phyloP scores from a whole-genome alignment of 2,888 invertebrate species.

The Athalia circularis region DNA sequence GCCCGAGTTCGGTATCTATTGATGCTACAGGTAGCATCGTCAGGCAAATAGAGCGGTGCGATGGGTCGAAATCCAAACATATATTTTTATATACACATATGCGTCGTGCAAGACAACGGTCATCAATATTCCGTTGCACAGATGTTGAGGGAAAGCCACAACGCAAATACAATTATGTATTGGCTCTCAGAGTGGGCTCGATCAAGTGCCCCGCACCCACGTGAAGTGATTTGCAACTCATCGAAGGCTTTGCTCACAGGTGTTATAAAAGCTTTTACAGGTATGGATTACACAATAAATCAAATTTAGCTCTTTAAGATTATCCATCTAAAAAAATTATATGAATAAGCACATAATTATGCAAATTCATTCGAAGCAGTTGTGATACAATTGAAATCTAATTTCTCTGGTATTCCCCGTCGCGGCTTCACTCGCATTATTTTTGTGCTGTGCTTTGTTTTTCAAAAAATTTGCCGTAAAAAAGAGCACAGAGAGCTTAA shows the following conservation, averaged over 20 bases:
- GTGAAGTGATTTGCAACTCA: constrained; percentile 3
- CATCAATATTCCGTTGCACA: constrained; percentile 6
- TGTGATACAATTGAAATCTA: too few relatives aligned
- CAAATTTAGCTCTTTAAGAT: too few relatives aligned
- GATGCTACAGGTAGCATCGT: constrained; percentile 51
- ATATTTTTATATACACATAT: constrained; percentile 8
- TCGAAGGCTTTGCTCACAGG: constrained; percentile 3
- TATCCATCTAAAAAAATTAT: too few relatives aligned
- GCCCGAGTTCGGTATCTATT: constrained; percentile 16
- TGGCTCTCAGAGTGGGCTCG: constrained; percentile 50
- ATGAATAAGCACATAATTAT: too few relatives aligned
- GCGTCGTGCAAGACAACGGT: not conserved
- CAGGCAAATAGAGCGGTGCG: constrained; percentile 32
- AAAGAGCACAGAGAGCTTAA: too few relatives aligned
- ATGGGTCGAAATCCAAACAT: constrained; percentile 34
- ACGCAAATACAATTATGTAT: constrained; percentile 36
- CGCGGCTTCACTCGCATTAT: too few relatives aligned
- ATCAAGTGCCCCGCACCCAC: constrained; percentile 37
- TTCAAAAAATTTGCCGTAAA: too few relatives aligned
- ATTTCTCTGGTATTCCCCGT: too few relatives aligned
- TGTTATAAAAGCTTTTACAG: constrained; percentile 3
- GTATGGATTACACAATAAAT: too few relatives aligned
- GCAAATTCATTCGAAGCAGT: too few relatives aligned
- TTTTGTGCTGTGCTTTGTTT: too few relatives aligned
- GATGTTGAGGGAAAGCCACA: constrained; percentile 18